phyloP scores from a whole-genome alignment of 1,140 invertebrate genomes.

The Tetramorium parvispinum region DNA sequence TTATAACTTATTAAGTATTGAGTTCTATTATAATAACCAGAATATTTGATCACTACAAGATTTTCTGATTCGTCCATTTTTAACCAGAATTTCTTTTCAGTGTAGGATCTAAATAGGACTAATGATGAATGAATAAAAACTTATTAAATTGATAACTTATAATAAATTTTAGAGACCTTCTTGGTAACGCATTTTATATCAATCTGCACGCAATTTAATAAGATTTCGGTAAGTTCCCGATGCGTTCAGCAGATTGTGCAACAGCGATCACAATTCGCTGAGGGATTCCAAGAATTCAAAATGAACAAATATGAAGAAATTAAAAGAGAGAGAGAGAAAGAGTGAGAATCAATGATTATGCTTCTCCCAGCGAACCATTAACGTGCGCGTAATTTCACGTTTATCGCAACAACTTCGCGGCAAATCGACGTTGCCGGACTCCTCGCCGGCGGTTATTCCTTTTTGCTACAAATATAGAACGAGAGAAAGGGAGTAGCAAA shows the following conservation, averaged over 20 bases:
- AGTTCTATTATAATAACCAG: too few species aligned
- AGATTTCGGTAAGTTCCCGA: background rate
- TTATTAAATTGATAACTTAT: background rate
- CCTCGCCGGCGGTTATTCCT: conserved; percentile 24
- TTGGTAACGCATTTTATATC: background rate
- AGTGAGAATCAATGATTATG: conserved; percentile 17
- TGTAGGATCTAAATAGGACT: background rate
- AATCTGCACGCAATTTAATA: background rate
- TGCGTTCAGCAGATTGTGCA: background rate
- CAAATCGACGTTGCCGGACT: conserved; percentile 29
- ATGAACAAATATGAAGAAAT: too few species aligned
- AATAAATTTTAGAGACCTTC: background rate
- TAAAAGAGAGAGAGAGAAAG: background rate
- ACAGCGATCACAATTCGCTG: background rate
- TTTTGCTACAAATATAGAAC: conserved; percentile 74
- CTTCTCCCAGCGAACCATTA: background rate
- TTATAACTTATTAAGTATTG: too few species aligned
- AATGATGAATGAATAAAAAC: background rate
- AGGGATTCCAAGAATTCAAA: background rate
- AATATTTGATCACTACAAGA: too few species aligned
- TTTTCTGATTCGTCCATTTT: too few species aligned
- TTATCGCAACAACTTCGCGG: conserved; percentile 16
- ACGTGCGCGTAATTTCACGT: conserved; percentile 22
- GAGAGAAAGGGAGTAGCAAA: conserved; percentile 49
- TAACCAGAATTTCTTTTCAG: too few species aligned